Evolutionary conservation across 1,140 invertebrate genomes (phyloP).

Genomic region (Eciton burchellii): DNA sequence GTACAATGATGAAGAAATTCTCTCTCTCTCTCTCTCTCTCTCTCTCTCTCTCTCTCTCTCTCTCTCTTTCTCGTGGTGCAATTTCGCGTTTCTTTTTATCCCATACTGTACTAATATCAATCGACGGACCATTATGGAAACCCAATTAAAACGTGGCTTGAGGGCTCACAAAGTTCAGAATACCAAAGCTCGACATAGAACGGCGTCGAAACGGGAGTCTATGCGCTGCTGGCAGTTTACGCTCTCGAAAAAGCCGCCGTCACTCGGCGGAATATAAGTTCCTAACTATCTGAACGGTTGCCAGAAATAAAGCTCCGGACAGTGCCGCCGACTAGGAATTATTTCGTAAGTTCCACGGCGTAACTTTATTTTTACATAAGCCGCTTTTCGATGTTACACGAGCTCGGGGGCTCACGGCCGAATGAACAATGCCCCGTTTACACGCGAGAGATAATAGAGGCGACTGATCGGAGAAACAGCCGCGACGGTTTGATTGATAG

Average conservation of each 20-base stretch:
- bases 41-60: too few relatives aligned
- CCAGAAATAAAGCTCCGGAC: slow-evolving; percentile 72
- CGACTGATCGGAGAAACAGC: slow-evolving; percentile 15
- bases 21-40: too few relatives aligned
- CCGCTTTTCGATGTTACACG: not conserved
- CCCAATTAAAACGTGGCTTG: slow-evolving; percentile 64
- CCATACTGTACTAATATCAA: slow-evolving; percentile 25
- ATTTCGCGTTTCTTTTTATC: slow-evolving; percentile 53
- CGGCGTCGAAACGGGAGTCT: slow-evolving; percentile 30
- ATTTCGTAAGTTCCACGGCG: slow-evolving; percentile 72
- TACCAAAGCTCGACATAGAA: slow-evolving; percentile 25
- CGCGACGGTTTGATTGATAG: slow-evolving; percentile 33
- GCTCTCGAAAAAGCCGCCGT: slow-evolving; percentile 53
- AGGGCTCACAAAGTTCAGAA: slow-evolving; percentile 56
- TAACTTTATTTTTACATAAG: slow-evolving; percentile 51
- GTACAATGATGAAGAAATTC: not conserved
- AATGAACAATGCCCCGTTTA: slow-evolving; percentile 12
- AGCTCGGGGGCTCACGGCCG: not conserved
- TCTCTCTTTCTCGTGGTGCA: slow-evolving; percentile 20
- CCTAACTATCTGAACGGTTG: slow-evolving; percentile 79
- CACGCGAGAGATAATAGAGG: slow-evolving; percentile 19
- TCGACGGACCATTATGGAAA: slow-evolving; percentile 68
- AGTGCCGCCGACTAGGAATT: slow-evolving; percentile 63
- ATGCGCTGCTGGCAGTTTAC: slow-evolving; percentile 43
- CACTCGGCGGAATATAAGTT: slow-evolving; percentile 77